These are phyloP conservation scores for Enteromius trimaculatus DNA, from an alignment of 2,797 vertebrate genomes.

Conservation along the genomic window DNA sequence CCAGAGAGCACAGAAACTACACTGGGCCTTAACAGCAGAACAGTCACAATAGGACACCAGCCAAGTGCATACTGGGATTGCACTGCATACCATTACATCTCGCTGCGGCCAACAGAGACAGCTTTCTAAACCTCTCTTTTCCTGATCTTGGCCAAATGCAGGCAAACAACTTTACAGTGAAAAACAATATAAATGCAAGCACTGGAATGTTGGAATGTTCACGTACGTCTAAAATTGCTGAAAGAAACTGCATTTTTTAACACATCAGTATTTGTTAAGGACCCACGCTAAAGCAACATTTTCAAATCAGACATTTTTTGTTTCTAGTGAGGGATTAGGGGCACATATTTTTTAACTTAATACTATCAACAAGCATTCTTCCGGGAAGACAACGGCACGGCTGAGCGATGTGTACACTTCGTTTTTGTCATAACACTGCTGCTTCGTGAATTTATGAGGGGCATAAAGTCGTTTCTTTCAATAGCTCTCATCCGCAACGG, in stretches of 20 bases:
- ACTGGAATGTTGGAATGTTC: neutral
- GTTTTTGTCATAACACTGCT: conserved; percentile 42
- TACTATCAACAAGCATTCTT: conserved; percentile 28
- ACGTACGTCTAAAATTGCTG: neutral
- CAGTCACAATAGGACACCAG: neutral
- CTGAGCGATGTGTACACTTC: conserved; percentile 10
- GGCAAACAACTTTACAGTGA: neutral
- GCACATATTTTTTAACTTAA: neutral
- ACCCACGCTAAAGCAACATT: neutral
- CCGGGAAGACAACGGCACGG: conserved; percentile 7
- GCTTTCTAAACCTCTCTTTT: neutral
- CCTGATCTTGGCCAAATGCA: neutral
- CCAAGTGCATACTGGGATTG: conserved; percentile 23
- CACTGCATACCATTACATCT: conserved; percentile 27
- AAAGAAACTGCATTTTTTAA: neutral
- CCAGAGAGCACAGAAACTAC: conserved; percentile 68
- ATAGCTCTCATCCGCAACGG: neutral
- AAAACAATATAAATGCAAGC: conserved; percentile 7
- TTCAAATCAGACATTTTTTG: neutral
- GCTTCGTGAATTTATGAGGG: conserved; percentile 22
- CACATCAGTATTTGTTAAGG: neutral
- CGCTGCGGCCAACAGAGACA: neutral
- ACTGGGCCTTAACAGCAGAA: conserved; percentile 62
- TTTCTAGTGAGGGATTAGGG: neutral
- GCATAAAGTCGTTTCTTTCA: conserved; percentile 14